phyloP scores from a whole-genome alignment of 2,113 vertebrate genomes.

The Ceuthmochares aereus region DNA sequence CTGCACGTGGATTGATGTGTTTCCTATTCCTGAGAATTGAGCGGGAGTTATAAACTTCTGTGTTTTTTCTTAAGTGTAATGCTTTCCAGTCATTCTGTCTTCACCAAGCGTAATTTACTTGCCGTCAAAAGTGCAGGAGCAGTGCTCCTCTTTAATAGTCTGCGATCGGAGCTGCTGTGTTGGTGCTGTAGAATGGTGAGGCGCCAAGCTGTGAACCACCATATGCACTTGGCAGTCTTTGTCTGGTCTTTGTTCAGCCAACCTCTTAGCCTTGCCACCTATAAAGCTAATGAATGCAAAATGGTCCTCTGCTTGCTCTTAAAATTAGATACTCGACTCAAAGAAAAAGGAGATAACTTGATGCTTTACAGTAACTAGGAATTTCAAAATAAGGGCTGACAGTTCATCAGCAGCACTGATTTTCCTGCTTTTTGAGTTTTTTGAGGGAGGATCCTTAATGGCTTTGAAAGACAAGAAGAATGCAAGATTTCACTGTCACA shows the following conservation, averaged over 20 bases:
- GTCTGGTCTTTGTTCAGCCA: slow-evolving; percentile 79
- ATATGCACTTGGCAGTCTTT: slow-evolving; percentile 80
- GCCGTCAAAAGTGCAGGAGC: slow-evolving; percentile 76
- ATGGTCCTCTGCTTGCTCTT: slow-evolving; percentile 61
- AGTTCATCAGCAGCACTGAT: background rate
- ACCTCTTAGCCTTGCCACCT: slow-evolving; percentile 78
- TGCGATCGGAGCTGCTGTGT: slow-evolving; percentile 71
- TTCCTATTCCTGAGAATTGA: slow-evolving; percentile 53
- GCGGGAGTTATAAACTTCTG: slow-evolving; percentile 65
- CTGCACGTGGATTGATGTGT: slow-evolving; percentile 39
- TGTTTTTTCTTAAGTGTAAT: slow-evolving; percentile 46
- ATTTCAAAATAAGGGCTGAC: slow-evolving; percentile 38
- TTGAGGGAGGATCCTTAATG: background rate
- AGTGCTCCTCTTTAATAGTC: slow-evolving; percentile 76
- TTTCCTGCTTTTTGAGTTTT: slow-evolving; percentile 6
- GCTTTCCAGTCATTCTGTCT: slow-evolving; percentile 71
- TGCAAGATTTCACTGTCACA: background rate
- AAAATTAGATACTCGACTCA: slow-evolving; percentile 68
- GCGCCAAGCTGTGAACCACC: slow-evolving; percentile 78
- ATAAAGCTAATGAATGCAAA: slow-evolving; percentile 78
- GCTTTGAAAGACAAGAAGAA: background rate
- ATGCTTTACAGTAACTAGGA: background rate
- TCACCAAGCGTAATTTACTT: slow-evolving; percentile 77
- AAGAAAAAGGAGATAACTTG: slow-evolving; percentile 58
- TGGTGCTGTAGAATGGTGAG: slow-evolving; percentile 76